Conservation (phyloP, 2,797 vertebrate species). For the Allobates femoralis region DNA sequence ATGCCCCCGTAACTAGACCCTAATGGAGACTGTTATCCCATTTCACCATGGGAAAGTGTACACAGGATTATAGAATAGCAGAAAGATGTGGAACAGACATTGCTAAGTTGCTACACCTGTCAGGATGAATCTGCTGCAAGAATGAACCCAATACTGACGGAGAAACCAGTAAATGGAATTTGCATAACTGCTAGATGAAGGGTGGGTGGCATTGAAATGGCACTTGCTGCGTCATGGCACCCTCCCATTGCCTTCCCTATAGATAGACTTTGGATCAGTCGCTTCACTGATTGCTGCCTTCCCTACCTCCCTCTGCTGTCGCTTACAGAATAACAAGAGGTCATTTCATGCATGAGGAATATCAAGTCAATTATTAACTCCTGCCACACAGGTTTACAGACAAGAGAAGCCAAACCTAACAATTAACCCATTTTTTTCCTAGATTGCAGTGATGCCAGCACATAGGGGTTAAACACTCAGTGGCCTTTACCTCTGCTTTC, state of each 20-base stretch:
- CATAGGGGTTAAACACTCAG: background rate
- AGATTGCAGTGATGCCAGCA: background rate
- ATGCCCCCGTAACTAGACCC: conserved; percentile 47
- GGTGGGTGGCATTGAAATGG: conserved; percentile 54
- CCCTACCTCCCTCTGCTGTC: conserved; percentile 39
- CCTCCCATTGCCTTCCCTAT: conserved; percentile 49
- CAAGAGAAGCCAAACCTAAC: conserved; percentile 23
- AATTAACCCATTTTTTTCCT: conserved; percentile 29
- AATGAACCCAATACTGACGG: background rate
- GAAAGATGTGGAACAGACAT: conserved; percentile 27
- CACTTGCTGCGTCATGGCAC: conserved; percentile 43
- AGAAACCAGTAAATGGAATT: conserved; percentile 40
- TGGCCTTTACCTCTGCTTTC: conserved; percentile 38
- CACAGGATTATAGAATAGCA: conserved; percentile 27
- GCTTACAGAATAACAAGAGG: conserved; percentile 62
- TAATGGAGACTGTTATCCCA: conserved; percentile 53
- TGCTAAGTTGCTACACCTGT: conserved; percentile 23
- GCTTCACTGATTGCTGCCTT: conserved; percentile 45
- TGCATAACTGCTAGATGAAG: conserved; percentile 36
- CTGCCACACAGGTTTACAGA: conserved; percentile 29
- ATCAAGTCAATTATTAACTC: conserved; percentile 61
- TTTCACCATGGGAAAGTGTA: conserved; percentile 44
- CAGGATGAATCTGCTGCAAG: conserved; percentile 19
- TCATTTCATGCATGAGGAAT: conserved; percentile 61
- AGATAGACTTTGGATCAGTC: conserved; percentile 61